These are phyloP conservation scores for Fratercula arctica DNA, from an alignment of 2,797 vertebrate genomes.

Conservation along the genomic window DNA sequence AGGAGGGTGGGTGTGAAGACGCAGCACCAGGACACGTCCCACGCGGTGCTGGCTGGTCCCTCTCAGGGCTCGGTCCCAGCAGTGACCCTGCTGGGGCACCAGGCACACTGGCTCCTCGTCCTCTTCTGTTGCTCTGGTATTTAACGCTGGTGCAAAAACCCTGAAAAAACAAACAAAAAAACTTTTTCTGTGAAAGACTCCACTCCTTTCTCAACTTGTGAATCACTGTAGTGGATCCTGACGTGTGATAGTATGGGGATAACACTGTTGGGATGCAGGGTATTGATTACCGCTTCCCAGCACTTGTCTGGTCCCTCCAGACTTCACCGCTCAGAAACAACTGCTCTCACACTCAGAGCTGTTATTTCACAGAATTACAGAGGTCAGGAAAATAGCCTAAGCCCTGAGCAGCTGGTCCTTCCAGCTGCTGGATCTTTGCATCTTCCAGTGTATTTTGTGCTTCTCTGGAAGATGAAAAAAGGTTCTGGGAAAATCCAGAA, in stretches of 20 bases:
- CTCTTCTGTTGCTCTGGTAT: background rate
- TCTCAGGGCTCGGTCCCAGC: background rate
- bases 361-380: background rate
- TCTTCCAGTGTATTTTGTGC: background rate
- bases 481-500: background rate
- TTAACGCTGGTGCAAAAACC: background rate
- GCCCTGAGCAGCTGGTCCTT: background rate
- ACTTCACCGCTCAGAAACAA: background rate
- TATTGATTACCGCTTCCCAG: background rate
- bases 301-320: background rate
- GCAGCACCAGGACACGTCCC: background rate
- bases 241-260: accelerated
- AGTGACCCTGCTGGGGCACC: accelerated
- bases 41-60: accelerated
- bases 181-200: background rate
- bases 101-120: accelerated
- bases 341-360: background rate
- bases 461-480: background rate
- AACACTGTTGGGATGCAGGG: background rate
- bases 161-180: background rate
- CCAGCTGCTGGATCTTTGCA: background rate
- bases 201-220: background rate
- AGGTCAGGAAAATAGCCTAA: background rate
- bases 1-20: background rate
- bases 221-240: background rate